Conservation (phyloP, 1,140 invertebrate species). For the Bombus difficillimus region DNA sequence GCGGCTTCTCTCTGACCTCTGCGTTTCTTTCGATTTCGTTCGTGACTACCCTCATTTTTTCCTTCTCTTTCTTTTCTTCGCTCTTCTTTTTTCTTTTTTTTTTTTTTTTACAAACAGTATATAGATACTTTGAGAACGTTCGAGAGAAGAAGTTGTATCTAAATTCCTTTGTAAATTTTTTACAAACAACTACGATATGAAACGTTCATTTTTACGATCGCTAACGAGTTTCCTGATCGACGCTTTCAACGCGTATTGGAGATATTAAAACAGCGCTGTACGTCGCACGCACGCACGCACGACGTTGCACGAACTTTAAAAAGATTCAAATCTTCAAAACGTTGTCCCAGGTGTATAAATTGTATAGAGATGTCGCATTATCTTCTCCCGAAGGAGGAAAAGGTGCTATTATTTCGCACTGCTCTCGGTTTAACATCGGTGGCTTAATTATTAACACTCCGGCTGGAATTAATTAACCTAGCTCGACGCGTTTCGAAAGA, state of each 20-base stretch:
- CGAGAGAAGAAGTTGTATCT: no score
- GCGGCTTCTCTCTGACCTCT: no score
- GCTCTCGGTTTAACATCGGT: no score
- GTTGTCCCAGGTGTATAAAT: neutral
- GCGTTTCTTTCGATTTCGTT: neutral
- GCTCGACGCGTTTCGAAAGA: neutral
- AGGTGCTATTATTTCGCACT: neutral
- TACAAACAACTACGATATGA: neutral
- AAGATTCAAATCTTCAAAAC: neutral
- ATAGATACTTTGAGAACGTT: no score
- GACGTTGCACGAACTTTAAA: no score
- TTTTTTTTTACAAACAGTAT: no score
- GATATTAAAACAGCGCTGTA: neutral
- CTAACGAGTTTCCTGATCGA: neutral
- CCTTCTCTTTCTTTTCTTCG: neutral
- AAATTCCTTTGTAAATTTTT: neutral
- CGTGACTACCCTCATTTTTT: no score
- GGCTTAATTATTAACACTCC: slow-evolving; percentile 28
- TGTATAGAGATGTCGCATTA: neutral
- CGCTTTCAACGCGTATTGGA: neutral
- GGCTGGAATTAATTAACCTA: slow-evolving; percentile 16
- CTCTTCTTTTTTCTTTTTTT: no score
- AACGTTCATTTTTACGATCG: neutral
- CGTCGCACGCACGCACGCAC: neutral
- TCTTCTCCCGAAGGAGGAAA: neutral